phyloP scores from a whole-genome alignment of 2,888 invertebrate species.

The Pyrrhosoma nymphula region DNA sequence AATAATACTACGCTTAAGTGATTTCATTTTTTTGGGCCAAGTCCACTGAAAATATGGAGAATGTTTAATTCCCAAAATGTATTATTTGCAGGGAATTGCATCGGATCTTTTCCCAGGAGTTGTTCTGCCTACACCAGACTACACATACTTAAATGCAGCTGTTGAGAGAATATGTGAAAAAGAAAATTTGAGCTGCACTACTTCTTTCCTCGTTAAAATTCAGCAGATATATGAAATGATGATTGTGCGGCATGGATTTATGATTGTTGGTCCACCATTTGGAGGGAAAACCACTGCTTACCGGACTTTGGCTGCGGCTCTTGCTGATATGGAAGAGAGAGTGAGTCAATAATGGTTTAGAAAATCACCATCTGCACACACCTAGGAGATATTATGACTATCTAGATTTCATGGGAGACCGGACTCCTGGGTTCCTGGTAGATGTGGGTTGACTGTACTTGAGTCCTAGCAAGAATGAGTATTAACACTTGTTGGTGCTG shows the following conservation, averaged over 20 bases:
- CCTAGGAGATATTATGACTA: too few relatives aligned
- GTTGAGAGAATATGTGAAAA: slow-evolving; percentile 83
- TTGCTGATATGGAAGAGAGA: slow-evolving; percentile 88
- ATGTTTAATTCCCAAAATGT: slow-evolving; percentile 74
- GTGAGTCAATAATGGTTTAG: slow-evolving; percentile 77
- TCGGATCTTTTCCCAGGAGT: slow-evolving; percentile 96
- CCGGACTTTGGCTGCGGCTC: slow-evolving; percentile 88
- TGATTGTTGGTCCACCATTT: slow-evolving; percentile 95
- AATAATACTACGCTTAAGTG: too few relatives aligned
- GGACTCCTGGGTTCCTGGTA: too few relatives aligned
- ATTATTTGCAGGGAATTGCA: slow-evolving; percentile 89
- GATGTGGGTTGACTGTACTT: too few relatives aligned
- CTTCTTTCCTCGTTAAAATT: slow-evolving; percentile 93
- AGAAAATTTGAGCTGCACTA: slow-evolving; percentile 90
- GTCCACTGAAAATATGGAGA: too few relatives aligned
- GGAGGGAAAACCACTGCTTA: slow-evolving; percentile 95
- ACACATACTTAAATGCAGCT: slow-evolving; percentile 85
- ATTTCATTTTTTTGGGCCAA: too few relatives aligned
- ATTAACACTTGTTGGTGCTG: too few relatives aligned
- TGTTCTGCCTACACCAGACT: slow-evolving; percentile 88
- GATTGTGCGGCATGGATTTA: slow-evolving; percentile 94
- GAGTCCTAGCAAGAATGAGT: too few relatives aligned
- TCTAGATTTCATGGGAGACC: too few relatives aligned
- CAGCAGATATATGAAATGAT: slow-evolving; percentile 97
- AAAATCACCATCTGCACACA: too few relatives aligned